Base-by-base conservation (phyloP, 1,140 invertebrate genomes). In the Drosophila sturtevanti region DNA sequence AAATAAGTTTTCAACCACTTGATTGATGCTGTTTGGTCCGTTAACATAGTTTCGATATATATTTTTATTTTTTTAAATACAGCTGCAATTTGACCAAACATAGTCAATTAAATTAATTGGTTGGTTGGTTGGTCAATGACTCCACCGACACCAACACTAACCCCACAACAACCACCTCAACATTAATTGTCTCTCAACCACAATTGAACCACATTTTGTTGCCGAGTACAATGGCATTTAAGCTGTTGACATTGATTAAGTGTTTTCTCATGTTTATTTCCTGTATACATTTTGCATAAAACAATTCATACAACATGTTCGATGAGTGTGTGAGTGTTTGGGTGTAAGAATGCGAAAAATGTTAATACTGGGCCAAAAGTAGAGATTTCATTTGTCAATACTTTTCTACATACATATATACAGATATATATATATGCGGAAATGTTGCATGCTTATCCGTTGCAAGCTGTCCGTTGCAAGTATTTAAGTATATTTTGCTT, bases 171-270 rank as follows among this genome's bases (percentile, higher is more conserved):
- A 24, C 27, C 54, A 18, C 14, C 63, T 21, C 34, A 12, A 35
- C 34, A 21, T 9, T 44, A 44, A 16, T 22, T 63, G 64, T 52
- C 64, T 61, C 37, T 51, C 31, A 7, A 35, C 34, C 54, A 63
- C 21, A 52, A 74, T 70, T 75, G 71, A 79, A 84, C 77, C 72
- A 63, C 60, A 65, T 63, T 85, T 61, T 48, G 54, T 56, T 69
- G 65, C 62, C 55, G 37, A 63, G 27, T 44, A 73, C 63, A 63
- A 68, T 72, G 72, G 72, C 59, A 60, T 67, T 85, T 68, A 89
- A 79, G 80, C 76, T 77, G 63, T 85, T 79, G 81, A 79, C 76
- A 72, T 84, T 85, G 81, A 85, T 79, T 63, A 73, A 87, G 72
- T 79, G 76, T 69, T 74, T 72, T 66, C 31, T 48, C 52, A 27